Conservation (phyloP, 2,888 invertebrate genomes). For the Cerceris rybyensis region DNA sequence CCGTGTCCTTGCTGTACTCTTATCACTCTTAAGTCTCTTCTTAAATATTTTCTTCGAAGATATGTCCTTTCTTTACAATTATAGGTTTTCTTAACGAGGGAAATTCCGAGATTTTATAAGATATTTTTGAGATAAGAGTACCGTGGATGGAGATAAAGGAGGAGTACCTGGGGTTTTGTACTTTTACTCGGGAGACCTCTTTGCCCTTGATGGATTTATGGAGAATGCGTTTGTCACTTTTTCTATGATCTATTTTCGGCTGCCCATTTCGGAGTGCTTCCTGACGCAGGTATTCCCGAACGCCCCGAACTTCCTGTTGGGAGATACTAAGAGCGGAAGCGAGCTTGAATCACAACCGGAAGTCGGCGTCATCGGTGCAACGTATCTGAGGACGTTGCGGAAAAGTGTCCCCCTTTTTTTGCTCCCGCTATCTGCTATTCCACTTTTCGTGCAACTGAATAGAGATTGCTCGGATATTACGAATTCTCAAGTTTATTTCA, state of each 20-base stretch:
- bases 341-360: constrained; percentile 57
- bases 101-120: constrained; percentile 5
- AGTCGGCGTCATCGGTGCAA: constrained; percentile 46
- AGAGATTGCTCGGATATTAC: background rate
- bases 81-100: background rate
- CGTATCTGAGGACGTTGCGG: constrained; percentile 37
- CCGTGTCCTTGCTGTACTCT: background rate
- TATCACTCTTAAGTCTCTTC: background rate
- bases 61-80: background rate
- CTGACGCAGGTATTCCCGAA: constrained; percentile 22
- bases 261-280: background rate
- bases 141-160: constrained; percentile 33
- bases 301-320: constrained; percentile 41
- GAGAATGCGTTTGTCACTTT: background rate
- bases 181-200: background rate
- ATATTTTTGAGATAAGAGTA: constrained; percentile 3
- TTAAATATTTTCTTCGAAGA: background rate
- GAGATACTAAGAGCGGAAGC: constrained; percentile 56
- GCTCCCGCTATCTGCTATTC: background rate
- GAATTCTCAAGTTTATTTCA: too few relatives aligned
- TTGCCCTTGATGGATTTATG: background rate
- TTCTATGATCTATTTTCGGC: constrained; percentile 9
- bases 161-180: background rate
- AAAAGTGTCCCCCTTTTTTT: constrained; percentile 12
- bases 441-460: background rate